Percentiles rank a stretch among this genome's conserved stretches.
Conservation (phyloP, 2,113 vertebrate genomes). For the Sakesphorus luctuosus region DNA sequence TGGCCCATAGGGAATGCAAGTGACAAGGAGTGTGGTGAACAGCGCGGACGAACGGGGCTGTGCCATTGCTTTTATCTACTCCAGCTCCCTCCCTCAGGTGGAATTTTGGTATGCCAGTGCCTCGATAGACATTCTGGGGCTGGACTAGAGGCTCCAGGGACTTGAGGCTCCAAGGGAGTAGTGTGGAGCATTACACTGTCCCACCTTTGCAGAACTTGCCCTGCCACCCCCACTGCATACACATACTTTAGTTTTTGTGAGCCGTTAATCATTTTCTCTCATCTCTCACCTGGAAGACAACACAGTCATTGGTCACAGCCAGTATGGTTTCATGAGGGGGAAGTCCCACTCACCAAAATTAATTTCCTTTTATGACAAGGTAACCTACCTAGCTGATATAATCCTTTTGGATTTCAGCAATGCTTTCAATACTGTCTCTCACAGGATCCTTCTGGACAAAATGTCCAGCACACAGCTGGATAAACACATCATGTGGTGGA, state of each 20-base stretch:
- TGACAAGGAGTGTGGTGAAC: not conserved
- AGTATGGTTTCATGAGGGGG: not conserved
- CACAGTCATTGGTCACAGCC: not conserved
- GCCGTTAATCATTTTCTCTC: not conserved
- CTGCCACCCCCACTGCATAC: not conserved
- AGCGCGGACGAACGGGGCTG: too few species aligned
- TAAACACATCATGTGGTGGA: not conserved
- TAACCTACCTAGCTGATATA: not conserved
- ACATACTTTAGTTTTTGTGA: not conserved
- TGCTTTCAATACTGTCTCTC: not conserved
- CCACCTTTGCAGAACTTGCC: not conserved
- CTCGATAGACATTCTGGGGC: not conserved
- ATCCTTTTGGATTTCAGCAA: not conserved
- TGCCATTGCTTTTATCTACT: not conserved
- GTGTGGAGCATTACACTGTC: not conserved
- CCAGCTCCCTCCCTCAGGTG: not conserved
- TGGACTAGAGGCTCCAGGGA: not conserved
- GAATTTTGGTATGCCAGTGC: not conserved
- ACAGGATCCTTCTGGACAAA: not conserved
- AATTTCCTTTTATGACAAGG: not conserved
- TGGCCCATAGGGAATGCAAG: fast-evolving
- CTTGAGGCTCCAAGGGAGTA: not conserved
- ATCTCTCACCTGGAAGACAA: not conserved
- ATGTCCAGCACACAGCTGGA: not conserved
- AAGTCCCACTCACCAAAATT: not conserved